phyloP scores from a whole-genome alignment of 37 sponge, comb jelly and placozoan genomes.

The Aplysina aerophoba region DNA sequence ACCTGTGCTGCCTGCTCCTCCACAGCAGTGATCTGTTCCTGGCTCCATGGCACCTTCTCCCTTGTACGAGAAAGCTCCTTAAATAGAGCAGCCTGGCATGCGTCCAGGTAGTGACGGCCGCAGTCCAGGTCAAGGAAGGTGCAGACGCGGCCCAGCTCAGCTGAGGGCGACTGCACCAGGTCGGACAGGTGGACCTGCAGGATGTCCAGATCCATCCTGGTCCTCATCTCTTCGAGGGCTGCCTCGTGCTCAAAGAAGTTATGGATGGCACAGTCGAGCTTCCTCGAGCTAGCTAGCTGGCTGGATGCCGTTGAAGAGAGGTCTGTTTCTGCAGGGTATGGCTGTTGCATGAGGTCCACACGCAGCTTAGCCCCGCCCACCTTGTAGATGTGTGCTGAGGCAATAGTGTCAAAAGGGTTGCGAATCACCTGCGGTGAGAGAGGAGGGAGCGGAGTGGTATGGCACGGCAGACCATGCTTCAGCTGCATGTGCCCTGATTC shows the following conservation, averaged over 20 bases:
- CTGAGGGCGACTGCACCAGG: background rate
- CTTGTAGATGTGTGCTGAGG: conserved; percentile 1
- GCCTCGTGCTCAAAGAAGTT: too few species aligned
- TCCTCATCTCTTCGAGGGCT: background rate
- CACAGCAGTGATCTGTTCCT: background rate
- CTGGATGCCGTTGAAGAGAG: too few species aligned
- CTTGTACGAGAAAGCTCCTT: background rate
- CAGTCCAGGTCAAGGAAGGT: background rate
- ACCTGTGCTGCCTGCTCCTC: background rate
- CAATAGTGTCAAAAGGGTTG: conserved; percentile 22
- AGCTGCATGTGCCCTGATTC: too few species aligned
- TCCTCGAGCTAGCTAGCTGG: too few species aligned
- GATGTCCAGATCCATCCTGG: background rate
- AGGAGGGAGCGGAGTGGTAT: background rate
- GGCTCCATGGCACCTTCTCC: background rate
- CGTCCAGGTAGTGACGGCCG: background rate
- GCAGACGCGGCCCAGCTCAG: background rate
- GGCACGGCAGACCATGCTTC: too few species aligned
- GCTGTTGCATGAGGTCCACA: background rate
- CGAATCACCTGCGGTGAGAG: background rate
- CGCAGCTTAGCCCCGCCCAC: conserved; percentile 2
- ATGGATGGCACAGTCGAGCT: too few species aligned
- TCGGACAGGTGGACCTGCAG: background rate
- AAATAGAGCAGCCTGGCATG: background rate
- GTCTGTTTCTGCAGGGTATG: too few species aligned